A percentile compares a stretch with the other conserved stretches of the same genome.
Evolutionary conservation across 2,888 invertebrate genomes (phyloP).

Genomic region (Drosophila affinis): DNA sequence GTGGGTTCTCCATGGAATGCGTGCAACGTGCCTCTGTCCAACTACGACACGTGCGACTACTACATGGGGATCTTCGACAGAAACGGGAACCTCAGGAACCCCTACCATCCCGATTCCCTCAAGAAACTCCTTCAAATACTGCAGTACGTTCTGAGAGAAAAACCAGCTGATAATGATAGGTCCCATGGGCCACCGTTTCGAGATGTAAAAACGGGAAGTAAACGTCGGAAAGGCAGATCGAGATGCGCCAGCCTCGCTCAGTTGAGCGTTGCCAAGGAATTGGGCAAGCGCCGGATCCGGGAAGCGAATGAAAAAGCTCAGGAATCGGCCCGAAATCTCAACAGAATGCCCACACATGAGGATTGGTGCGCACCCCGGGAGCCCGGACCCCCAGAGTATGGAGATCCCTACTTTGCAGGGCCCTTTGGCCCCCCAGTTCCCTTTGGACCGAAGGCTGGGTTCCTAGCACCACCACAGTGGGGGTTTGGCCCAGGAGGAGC

Average conservation of each 20-base stretch:
- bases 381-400: not conserved
- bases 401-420: not conserved
- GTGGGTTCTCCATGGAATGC: not conserved
- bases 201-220: not conserved
- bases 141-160: slow-evolving; percentile 25
- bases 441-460: not conserved
- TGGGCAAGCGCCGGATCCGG: slow-evolving; percentile 16
- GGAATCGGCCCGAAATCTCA: not conserved
- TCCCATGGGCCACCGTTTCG: not conserved
- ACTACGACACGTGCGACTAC: slow-evolving; percentile 16
- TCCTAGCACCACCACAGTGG: not conserved
- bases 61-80: slow-evolving; percentile 48
- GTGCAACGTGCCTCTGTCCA: slow-evolving; percentile 33
- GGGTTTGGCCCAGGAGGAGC: not conserved
- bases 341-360: not conserved
- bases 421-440: not conserved
- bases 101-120: slow-evolving; percentile 28
- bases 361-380: no score
- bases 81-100: slow-evolving; percentile 42
- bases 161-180: not conserved
- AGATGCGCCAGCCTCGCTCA: slow-evolving; percentile 30
- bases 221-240: not conserved
- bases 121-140: slow-evolving; percentile 30
- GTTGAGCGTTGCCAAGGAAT: slow-evolving; percentile 25
- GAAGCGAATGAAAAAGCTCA: slow-evolving; percentile 1